Conservation (phyloP, 1,140 invertebrate species). For the Drosophila paulistorum region DNA sequence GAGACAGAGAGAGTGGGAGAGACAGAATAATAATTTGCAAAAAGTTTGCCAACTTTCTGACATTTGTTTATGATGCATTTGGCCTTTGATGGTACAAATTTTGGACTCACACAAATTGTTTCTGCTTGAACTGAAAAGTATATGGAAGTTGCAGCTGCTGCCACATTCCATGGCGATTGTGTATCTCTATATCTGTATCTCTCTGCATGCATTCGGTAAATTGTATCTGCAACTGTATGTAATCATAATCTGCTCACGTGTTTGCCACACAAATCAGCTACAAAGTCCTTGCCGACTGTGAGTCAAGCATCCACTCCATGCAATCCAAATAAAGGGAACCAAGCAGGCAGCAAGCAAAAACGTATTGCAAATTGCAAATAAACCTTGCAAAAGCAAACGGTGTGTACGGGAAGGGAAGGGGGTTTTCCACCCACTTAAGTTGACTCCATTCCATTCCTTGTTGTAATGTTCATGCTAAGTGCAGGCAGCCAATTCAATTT, state of each 20-base stretch:
- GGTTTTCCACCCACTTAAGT: conserved; percentile 2
- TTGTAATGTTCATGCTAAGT: conserved; percentile 62
- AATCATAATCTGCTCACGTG: conserved; percentile 72
- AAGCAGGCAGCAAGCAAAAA: conserved; percentile 14
- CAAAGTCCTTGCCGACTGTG: conserved; percentile 34
- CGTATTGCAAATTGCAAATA: conserved; percentile 53
- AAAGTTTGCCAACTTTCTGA: conserved; percentile 25
- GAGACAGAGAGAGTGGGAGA: background rate
- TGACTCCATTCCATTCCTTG: background rate
- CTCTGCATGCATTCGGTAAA: conserved; percentile 6
- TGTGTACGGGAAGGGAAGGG: background rate
- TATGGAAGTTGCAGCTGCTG: background rate
- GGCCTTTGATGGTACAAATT: conserved; percentile 33
- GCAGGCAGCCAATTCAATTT: conserved; percentile 71
- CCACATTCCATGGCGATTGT: background rate
- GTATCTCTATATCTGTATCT: conserved; percentile 9
- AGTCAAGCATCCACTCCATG: conserved; percentile 14
- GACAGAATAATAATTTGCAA: conserved; percentile 2
- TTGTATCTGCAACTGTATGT: conserved; percentile 32
- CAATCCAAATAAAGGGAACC: conserved; percentile 13
- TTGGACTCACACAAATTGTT: conserved; percentile 14
- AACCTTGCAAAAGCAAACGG: conserved; percentile 18
- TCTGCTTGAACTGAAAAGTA: conserved; percentile 21
- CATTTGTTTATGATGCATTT: conserved; percentile 13
- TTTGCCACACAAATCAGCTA: conserved; percentile 44